Evolutionary conservation across 1,140 invertebrate genomes (phyloP).

Genomic region (Belonocnema kinseyi): DNA sequence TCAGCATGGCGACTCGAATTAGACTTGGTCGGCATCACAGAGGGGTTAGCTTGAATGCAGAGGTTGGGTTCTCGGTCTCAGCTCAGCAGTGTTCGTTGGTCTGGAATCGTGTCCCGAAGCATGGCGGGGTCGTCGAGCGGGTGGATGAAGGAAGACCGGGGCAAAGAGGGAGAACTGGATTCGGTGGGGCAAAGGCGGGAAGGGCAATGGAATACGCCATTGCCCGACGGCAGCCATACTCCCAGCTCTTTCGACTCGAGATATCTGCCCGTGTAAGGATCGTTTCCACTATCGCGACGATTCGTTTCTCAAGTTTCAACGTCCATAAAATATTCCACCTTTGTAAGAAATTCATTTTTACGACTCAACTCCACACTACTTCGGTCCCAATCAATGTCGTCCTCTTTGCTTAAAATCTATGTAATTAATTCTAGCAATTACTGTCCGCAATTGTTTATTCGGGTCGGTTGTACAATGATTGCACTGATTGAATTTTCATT

Average conservation of each 20-base stretch:
- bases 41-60: slow-evolving; percentile 19
- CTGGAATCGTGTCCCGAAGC: slow-evolving; percentile 50
- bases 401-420: background rate
- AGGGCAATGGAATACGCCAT: slow-evolving; percentile 59
- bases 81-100: slow-evolving; percentile 5
- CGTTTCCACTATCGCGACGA: slow-evolving; percentile 44
- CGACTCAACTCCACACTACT: slow-evolving; percentile 22
- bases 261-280: slow-evolving; percentile 49
- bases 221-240: slow-evolving; percentile 58
- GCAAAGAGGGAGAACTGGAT: slow-evolving; percentile 49
- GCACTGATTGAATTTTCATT: no score
- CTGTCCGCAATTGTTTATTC: no score
- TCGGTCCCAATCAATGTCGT: slow-evolving; percentile 20
- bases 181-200: slow-evolving; percentile 58
- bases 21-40: slow-evolving; percentile 13
- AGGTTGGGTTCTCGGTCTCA: slow-evolving; percentile 11
- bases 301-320: slow-evolving; percentile 32
- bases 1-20: slow-evolving; percentile 29
- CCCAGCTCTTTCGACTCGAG: slow-evolving; percentile 51
- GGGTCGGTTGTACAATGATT: no score
- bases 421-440: no score
- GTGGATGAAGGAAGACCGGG: slow-evolving; percentile 28
- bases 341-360: slow-evolving; percentile 27
- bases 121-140: slow-evolving; percentile 49
- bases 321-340: slow-evolving; percentile 19